A percentile compares a stretch with the other conserved stretches of the same genome.
Conservation (phyloP, 2,888 invertebrate species). For the Apamea anceps region DNA sequence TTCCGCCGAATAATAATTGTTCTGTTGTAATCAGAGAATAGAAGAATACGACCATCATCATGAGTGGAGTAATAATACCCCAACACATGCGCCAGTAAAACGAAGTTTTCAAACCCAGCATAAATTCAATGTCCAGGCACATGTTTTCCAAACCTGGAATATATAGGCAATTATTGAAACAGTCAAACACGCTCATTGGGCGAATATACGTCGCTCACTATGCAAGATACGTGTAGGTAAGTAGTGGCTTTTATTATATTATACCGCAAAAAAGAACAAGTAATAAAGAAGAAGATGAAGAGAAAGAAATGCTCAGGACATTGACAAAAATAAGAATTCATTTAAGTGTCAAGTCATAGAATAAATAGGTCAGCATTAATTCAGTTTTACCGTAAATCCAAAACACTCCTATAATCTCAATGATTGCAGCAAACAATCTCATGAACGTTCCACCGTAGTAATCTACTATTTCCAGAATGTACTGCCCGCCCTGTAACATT, state of each 20-base stretch:
- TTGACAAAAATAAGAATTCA: neutral
- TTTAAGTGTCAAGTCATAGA: neutral
- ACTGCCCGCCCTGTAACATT: conserved; percentile 92
- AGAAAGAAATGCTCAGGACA: neutral
- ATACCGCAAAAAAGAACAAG: neutral
- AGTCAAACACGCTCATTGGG: neutral
- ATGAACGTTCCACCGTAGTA: conserved; percentile 95
- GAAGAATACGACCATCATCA: conserved; percentile 93
- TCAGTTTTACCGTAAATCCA: conserved; percentile 93
- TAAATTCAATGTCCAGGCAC: conserved; percentile 93
- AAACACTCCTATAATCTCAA: conserved; percentile 93
- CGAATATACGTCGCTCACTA: neutral
- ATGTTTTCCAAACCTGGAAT: conserved; percentile 84
- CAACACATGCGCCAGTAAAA: conserved; percentile 95
- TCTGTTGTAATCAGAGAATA: conserved; percentile 92
- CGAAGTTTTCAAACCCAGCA: conserved; percentile 92
- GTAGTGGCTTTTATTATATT: neutral
- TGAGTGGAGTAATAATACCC: conserved; percentile 93
- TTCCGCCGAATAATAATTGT: conserved; percentile 91
- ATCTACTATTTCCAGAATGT: conserved; percentile 93
- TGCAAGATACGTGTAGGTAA: no score
- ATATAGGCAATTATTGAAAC: conserved; percentile 11
- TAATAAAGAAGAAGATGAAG: no score
- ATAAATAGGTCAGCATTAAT: neutral
- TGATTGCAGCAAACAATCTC: conserved; percentile 92